Evolutionary conservation across 2,888 invertebrate species (phyloP).

Genomic region (Bruchidius siliquastri): DNA sequence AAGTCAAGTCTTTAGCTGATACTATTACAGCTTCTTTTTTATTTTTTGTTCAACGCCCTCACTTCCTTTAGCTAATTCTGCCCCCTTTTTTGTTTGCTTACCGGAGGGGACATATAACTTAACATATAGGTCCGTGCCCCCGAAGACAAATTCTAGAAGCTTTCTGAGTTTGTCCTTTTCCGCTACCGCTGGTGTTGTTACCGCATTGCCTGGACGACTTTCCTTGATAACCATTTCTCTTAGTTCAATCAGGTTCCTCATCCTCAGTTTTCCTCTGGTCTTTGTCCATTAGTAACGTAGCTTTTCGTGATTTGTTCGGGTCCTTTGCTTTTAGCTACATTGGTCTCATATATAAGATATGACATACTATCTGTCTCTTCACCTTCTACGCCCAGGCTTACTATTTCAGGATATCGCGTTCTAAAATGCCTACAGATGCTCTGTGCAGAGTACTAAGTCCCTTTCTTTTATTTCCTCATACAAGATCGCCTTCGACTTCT

Average conservation of each 20-base stretch:
- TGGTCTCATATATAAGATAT: neutral
- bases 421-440: neutral
- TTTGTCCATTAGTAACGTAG: neutral
- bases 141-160: neutral
- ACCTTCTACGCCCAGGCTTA: neutral
- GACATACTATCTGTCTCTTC: neutral
- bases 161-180: neutral
- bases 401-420: neutral
- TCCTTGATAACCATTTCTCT: neutral
- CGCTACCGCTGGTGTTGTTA: neutral
- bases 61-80: neutral
- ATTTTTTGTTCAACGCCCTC: neutral
- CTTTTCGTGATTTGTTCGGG: neutral
- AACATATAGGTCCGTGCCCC: neutral
- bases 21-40: neutral
- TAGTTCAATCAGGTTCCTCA: neutral
- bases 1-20: neutral
- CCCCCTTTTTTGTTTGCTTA: neutral
- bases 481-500: neutral
- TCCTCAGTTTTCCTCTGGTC: neutral
- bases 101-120: neutral
- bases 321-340: neutral
- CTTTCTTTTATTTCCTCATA: neutral
- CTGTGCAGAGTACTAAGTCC: neutral
- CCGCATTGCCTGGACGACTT: neutral